Base-by-base conservation (phyloP, 1,140 invertebrate genomes). In the Acyrthosiphon pisum region DNA sequence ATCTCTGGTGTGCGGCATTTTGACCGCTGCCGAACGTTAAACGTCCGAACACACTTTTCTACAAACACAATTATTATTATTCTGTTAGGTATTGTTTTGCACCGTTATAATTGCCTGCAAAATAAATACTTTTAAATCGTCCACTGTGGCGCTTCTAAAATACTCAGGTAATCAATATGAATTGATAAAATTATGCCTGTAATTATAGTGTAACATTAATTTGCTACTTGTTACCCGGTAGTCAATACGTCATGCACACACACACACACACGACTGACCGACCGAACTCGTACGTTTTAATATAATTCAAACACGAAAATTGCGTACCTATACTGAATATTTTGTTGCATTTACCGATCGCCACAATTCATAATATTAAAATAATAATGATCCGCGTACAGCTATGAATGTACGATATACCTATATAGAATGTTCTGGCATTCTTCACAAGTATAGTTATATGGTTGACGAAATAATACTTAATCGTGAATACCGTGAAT, bases 41-140 rank as follows among this genome's bases (percentile, higher is more conserved):
- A 89, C 50, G 88, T 35, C 11, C 87, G n/a, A 87, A 87, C 11
- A 50, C 86, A 53, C 11, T 14, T 89, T 56, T 26, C 35, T 41
- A 89, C 48, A 89, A 89, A 89, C 53, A 89, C 50, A 89, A 89
- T 89, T 89, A 41, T 41, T 41, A 41, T 41, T 41, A 89, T 56
- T 22, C 30, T 35, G 86, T 87, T 87, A 81, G 11, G 26, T 35
- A 20, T 53, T 23, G 50, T 56, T 35, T 89, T 50, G 87, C 18
- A 23, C n/a, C 68, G 35, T 48, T 7, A n/a, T 30, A 50, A 93
- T 83, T 50, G 76, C 91, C 26, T 46, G 14, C 56, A 90, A 68
- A 90, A 90, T 90, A 90, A 90, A 90, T 90, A 44, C 37, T 56
- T 89, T 89, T 37, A n/a, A 11, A 37, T 53, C 87, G 35, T 89